A percentile compares a stretch with the other conserved stretches of the same genome.
Evolutionary conservation across 92 coral and sea anemone species (phyloP).

Genomic region (Parazoanthus darwini): DNA sequence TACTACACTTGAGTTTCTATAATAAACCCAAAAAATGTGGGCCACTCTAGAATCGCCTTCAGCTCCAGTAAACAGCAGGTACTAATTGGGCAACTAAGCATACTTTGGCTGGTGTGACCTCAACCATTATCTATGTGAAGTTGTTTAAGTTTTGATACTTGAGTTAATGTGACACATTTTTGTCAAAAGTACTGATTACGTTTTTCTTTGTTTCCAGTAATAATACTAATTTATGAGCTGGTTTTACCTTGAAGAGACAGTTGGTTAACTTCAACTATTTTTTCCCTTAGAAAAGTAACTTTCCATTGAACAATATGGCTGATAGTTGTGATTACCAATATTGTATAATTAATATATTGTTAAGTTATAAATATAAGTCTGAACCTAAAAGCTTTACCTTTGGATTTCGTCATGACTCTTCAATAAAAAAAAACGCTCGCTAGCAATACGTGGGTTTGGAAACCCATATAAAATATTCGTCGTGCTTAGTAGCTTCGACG

Average conservation of each 20-base stretch:
- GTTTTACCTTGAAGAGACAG: neutral
- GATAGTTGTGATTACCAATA: neutral
- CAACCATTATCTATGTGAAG: neutral
- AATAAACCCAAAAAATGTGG: no score
- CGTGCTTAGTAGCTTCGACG: neutral
- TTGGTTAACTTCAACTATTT: no score
- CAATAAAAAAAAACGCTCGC: neutral
- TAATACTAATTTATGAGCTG: neutral
- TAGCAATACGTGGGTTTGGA: neutral
- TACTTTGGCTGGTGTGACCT: no score
- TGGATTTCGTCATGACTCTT: neutral
- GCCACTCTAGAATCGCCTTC: no score
- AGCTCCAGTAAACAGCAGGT: no score
- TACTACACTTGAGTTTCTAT: no score
- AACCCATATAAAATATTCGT: neutral
- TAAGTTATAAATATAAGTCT: neutral
- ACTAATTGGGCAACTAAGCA: no score
- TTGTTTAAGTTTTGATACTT: neutral
- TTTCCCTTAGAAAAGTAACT: neutral
- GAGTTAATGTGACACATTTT: neutral
- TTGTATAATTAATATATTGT: conserved; percentile 1
- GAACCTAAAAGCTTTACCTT: neutral
- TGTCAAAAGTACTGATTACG: neutral
- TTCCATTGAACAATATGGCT: neutral
- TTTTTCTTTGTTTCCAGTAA: neutral